Percentiles rank a stretch among this genome's conserved stretches.
Conservation (phyloP, 1,140 invertebrate genomes). For the Drosophila sucinea region DNA sequence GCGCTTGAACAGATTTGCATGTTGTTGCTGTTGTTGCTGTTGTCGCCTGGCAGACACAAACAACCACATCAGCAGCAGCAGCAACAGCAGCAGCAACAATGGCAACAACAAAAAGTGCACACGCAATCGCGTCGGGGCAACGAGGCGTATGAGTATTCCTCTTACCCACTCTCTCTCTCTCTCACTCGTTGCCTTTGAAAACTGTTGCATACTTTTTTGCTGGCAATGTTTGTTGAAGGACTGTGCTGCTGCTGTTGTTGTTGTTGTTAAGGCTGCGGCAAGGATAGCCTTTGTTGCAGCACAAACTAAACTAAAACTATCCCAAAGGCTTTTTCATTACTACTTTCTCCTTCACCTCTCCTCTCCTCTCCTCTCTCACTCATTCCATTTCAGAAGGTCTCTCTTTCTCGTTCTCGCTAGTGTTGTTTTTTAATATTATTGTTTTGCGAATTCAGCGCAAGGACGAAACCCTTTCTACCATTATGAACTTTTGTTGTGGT, state of each 20-base stretch:
- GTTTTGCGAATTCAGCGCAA: constrained; percentile 69
- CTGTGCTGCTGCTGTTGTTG: constrained; percentile 26
- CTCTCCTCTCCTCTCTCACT: constrained; percentile 2
- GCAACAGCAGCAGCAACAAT: neutral
- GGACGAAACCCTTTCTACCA: constrained; percentile 30
- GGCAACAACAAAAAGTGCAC: constrained; percentile 53
- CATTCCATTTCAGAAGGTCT: neutral
- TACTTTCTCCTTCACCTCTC: constrained; percentile 44
- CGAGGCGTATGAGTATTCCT: constrained; percentile 64
- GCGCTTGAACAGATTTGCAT: constrained; percentile 77
- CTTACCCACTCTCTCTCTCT: neutral
- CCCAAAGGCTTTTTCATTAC: constrained; percentile 79
- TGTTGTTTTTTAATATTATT: constrained; percentile 63
- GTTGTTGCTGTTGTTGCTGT: constrained; percentile 53
- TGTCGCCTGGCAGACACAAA: constrained; percentile 5
- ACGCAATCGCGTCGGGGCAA: constrained; percentile 72
- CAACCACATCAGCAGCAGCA: constrained; percentile 32
- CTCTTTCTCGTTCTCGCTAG: constrained; percentile 5
- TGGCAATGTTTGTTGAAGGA: constrained; percentile 22
- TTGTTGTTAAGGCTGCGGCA: constrained; percentile 27
- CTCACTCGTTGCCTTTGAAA: constrained; percentile 51
- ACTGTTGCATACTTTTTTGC: constrained; percentile 72
- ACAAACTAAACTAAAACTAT: constrained; percentile 66
- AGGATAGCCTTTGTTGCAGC: constrained; percentile 61
- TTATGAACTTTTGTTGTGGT: constrained; percentile 32